These are phyloP conservation scores for Melinaea marsaeus DNA, from an alignment of 2,888 invertebrate genomes.

Conservation along the genomic window DNA sequence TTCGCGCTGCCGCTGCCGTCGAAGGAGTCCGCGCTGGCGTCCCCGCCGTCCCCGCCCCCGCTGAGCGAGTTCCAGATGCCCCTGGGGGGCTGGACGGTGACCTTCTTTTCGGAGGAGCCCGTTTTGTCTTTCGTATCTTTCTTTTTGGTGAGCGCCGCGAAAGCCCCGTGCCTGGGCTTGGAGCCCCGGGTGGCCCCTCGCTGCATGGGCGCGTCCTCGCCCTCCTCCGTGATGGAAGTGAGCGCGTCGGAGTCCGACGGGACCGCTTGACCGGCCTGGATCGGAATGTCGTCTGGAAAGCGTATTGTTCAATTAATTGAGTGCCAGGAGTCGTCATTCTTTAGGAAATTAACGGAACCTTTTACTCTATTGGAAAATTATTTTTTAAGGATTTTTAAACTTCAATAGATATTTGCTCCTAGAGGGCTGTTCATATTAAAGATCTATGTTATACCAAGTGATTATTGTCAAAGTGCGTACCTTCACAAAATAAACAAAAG, in stretches of 20 bases:
- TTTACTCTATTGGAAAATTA: too few species aligned
- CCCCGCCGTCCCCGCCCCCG: constrained; percentile 69
- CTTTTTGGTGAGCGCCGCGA: constrained; percentile 82
- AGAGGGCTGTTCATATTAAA: too few species aligned
- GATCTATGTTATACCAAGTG: constrained; percentile 11
- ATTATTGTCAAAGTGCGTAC: neutral
- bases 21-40: constrained; percentile 58
- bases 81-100: constrained; percentile 64
- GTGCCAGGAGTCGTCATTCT: too few species aligned
- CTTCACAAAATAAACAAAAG: constrained; percentile 4
- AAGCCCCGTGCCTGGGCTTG: constrained; percentile 80
- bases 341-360: too few species aligned
- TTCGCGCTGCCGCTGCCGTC: constrained; percentile 69
- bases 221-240: constrained; percentile 83
- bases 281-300: constrained; percentile 90
- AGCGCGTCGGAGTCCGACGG: constrained; percentile 78
- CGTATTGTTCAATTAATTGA: constrained; percentile 1
- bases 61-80: constrained; percentile 69
- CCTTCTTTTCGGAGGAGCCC: constrained; percentile 62
- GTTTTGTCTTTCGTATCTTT: constrained; percentile 74
- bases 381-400: too few species aligned
- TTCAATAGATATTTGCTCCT: too few species aligned
- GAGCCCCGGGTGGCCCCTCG: constrained; percentile 73
- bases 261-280: constrained; percentile 83
- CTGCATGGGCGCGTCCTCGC: constrained; percentile 76